Evolutionary conservation across 1,140 invertebrate genomes (phyloP).

Genomic region (Agrypnia vestita): DNA sequence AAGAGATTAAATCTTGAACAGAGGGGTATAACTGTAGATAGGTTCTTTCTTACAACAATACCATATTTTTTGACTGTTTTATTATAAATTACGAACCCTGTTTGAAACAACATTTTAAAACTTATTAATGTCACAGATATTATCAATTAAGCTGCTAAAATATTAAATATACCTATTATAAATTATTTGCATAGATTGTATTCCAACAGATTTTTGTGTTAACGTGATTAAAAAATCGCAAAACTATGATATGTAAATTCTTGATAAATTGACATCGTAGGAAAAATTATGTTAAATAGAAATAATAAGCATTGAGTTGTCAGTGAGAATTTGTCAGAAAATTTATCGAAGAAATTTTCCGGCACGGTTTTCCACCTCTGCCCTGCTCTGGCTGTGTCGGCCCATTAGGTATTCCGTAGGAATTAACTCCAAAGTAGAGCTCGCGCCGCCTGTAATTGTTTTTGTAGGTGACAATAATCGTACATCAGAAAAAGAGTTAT

Average conservation of each 20-base stretch:
- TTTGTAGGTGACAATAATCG: slow-evolving; percentile 58
- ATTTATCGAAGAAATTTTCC: not conserved
- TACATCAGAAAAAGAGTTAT: slow-evolving; percentile 54
- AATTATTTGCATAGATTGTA: too few relatives aligned
- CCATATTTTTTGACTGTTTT: too few relatives aligned
- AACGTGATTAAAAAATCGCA: too few relatives aligned
- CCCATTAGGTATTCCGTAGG: slow-evolving; percentile 35
- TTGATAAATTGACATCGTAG: not conserved
- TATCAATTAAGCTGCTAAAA: too few relatives aligned
- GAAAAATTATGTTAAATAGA: not conserved
- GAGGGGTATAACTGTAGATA: too few relatives aligned
- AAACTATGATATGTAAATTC: not conserved
- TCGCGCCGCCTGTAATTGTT: slow-evolving; percentile 53
- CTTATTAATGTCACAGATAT: too few relatives aligned
- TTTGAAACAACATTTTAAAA: too few relatives aligned
- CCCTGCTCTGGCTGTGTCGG: not conserved
- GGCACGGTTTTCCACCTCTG: slow-evolving; percentile 3
- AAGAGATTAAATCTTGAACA: too few relatives aligned
- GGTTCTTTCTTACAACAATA: too few relatives aligned
- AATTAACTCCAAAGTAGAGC: slow-evolving; percentile 50
- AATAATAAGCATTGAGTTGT: not conserved
- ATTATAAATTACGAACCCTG: too few relatives aligned
- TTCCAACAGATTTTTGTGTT: too few relatives aligned
- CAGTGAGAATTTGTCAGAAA: not conserved
- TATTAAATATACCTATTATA: too few relatives aligned